Base-by-base conservation (phyloP, 2,113 vertebrate species). In the Cinclus cinclus region DNA sequence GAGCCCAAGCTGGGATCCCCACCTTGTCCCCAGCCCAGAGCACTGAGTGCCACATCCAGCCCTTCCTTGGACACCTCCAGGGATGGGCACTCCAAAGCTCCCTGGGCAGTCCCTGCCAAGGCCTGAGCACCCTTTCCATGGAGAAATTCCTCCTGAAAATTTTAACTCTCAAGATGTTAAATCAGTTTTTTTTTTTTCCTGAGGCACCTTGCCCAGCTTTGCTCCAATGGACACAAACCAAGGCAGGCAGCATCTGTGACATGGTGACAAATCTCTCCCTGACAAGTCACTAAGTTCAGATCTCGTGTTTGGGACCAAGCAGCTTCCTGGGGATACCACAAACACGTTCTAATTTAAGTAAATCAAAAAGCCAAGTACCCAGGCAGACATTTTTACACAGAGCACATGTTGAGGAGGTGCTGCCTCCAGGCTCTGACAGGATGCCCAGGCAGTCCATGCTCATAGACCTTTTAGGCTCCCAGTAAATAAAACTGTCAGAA, bases 401-500 rank as follows among this genome's bases (percentile, higher is more conserved):
- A 78, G 27, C 18, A 14, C 0, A 0, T 41, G 35, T 11, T 27
- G 62, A 31, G 33, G 30, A 73, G 59, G 47, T 39, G n/a, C 46
- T 76, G 50, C 71, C 79, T 83, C 63, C 23, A 24, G 55, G 71
- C 44, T 60, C 75, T 60, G 77, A 56, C 77, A 91, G 77, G 41
- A 94, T 42, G 62, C 28, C 65, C 52, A 15, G 68, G 83, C 2
- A 3, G 35, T 23, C 42, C 27, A 12, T 5, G 6, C 56, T 21
- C 42, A 58, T 58, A 85, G 49, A 81, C 56, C 62, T 74, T 87
- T 68, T 17, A 63, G 58, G 70, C 50, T 68, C 49, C 31, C 31
- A 83, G 87, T 79, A 94, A 92, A 90, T 76, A 95, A 87, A 96
- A 91, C 83, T 87, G 84, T 79, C 87, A 91, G 49, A 91, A 77